Conservation (phyloP, 2,888 invertebrate species). For the Actias luna region DNA sequence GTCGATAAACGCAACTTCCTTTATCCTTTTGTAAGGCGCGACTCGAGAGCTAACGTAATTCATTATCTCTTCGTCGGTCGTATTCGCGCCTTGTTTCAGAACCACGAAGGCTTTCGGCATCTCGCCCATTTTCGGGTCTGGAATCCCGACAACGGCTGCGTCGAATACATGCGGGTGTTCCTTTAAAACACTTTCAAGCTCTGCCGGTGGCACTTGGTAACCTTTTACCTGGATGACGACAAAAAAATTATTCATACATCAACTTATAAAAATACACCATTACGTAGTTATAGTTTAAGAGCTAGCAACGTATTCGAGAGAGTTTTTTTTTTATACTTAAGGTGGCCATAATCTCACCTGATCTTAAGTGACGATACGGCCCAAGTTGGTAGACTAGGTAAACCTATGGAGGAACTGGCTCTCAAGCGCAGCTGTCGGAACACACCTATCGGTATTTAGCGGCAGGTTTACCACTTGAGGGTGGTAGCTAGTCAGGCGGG, state of each 20-base stretch:
- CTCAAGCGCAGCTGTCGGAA: no score
- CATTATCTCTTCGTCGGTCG: conserved; percentile 80
- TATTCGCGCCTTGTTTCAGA: conserved; percentile 62
- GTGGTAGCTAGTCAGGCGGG: no score
- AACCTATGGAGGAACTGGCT: no score
- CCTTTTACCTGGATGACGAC: conserved; percentile 77
- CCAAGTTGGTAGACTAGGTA: no score
- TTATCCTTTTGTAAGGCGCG: conserved; percentile 88
- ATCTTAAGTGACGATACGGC: no score
- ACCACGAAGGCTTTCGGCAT: conserved; percentile 89
- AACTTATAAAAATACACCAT: neutral
- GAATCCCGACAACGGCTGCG: conserved; percentile 91
- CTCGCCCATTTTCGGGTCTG: conserved; percentile 86
- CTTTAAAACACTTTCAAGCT: conserved; percentile 88
- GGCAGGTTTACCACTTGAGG: no score
- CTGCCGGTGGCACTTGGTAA: conserved; percentile 93
- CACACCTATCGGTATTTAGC: no score
- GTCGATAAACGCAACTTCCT: conserved; percentile 84
- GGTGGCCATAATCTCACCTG: no score
- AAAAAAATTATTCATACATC: neutral
- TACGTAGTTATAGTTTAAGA: no score
- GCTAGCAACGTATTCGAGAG: no score
- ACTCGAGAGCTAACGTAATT: conserved; percentile 85
- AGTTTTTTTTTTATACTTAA: no score
- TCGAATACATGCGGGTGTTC: conserved; percentile 88